These are phyloP conservation scores for Leptopilina boulardi DNA, from an alignment of 1,140 invertebrate genomes.

Conservation along the genomic window DNA sequence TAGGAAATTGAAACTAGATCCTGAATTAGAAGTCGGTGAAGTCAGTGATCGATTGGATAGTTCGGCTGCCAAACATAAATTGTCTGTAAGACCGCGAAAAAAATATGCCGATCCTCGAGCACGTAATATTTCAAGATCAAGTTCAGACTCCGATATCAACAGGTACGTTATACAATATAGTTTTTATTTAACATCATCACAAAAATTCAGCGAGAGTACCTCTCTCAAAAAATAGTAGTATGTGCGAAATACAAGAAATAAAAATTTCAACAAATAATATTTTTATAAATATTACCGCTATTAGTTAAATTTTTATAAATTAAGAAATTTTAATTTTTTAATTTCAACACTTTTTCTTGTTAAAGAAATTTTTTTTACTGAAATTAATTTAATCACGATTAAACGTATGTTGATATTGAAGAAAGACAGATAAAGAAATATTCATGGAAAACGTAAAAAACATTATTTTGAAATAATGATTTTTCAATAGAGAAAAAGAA, in stretches of 20 bases:
- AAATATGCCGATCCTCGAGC: constrained; percentile 77
- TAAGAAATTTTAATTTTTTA: too few relatives aligned
- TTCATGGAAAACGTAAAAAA: neutral
- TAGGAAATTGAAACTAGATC: constrained; percentile 79
- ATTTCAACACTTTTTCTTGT: too few relatives aligned
- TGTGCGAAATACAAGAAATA: too few relatives aligned
- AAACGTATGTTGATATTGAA: too few relatives aligned
- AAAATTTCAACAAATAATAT: too few relatives aligned
- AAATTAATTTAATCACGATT: too few relatives aligned
- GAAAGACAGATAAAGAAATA: too few relatives aligned
- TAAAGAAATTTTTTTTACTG: too few relatives aligned
- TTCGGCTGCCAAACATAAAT: constrained; percentile 84
- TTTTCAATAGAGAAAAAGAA: neutral
- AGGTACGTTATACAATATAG: constrained; percentile 48
- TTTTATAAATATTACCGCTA: too few relatives aligned
- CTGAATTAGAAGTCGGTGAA: constrained; percentile 79
- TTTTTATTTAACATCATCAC: neutral
- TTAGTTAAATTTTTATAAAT: too few relatives aligned
- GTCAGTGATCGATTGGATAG: constrained; percentile 81
- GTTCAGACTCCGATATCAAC: constrained; percentile 52
- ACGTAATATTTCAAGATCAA: constrained; percentile 57
- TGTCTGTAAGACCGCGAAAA: constrained; percentile 83
- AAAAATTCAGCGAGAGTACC: too few relatives aligned
- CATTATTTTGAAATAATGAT: neutral
- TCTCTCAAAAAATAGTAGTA: too few relatives aligned